A percentile compares a stretch with the other conserved stretches of the same genome.
phyloP scores from a whole-genome alignment of 2,797 vertebrate genomes.

The Cottoperca gobio region DNA sequence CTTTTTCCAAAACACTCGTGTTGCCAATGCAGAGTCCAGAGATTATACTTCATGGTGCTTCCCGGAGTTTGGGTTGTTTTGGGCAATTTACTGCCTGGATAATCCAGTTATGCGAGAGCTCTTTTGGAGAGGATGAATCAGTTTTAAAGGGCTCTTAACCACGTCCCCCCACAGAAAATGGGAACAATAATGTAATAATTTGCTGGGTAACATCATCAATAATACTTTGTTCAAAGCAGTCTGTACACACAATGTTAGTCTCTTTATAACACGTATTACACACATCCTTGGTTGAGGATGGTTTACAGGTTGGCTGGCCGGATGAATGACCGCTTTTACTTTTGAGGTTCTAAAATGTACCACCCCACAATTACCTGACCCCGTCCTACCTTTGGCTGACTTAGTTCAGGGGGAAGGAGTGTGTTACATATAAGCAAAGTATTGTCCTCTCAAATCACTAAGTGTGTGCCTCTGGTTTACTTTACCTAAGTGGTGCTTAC shows the following conservation, averaged over 20 bases:
- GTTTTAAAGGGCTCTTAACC: constrained; percentile 24
- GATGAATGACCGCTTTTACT: constrained; percentile 40
- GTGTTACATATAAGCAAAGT: constrained; percentile 51
- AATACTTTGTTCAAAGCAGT: constrained; percentile 2
- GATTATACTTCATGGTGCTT: constrained; percentile 28
- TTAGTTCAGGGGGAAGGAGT: constrained; percentile 30
- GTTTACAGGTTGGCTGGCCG: neutral
- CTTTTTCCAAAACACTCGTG: constrained; percentile 16
- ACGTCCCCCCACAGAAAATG: constrained; percentile 17
- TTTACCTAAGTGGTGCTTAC: constrained; percentile 44
- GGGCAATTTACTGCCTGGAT: constrained; percentile 50
- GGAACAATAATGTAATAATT: constrained; percentile 16
- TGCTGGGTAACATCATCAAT: constrained; percentile 7
- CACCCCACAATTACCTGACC: constrained; percentile 46
- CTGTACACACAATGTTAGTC: neutral
- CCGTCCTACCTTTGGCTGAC: constrained; percentile 38
- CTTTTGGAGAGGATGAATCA: constrained; percentile 48
- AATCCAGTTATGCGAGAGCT: constrained; percentile 52
- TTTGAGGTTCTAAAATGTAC: constrained; percentile 29
- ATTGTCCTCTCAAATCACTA: constrained; percentile 47
- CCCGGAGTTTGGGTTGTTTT: constrained; percentile 31
- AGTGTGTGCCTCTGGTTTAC: constrained; percentile 58
- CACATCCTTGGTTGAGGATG: too few relatives aligned
- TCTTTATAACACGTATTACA: too few relatives aligned
- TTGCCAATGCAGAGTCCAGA: constrained; percentile 30